Conservation (phyloP, 2,797 vertebrate species). For the Paguma larvata region DNA sequence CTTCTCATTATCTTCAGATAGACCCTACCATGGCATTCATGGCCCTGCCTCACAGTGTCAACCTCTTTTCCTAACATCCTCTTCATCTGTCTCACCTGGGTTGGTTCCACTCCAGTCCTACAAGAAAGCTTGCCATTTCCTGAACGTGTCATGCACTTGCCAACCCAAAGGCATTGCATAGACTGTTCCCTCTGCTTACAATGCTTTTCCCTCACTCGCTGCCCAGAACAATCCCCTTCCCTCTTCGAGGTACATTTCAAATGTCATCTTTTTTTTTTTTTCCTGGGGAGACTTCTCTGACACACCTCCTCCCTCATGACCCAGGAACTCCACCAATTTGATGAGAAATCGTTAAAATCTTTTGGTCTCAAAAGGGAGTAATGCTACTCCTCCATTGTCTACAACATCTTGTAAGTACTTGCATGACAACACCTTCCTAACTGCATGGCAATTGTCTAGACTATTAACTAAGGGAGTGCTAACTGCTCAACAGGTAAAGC, state of each 20-base stretch:
- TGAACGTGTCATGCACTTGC: fast-evolving
- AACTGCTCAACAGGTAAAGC: neutral
- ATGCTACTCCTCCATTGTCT: neutral
- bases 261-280: neutral
- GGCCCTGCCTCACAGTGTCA: neutral
- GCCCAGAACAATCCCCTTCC: neutral
- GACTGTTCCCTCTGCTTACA: too few species aligned
- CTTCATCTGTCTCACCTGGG: neutral
- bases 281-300: neutral
- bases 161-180: neutral
- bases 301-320: neutral
- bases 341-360: neutral
- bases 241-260: neutral
- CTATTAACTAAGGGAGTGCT: neutral
- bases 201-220: fast-evolving
- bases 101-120: neutral
- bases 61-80: neutral
- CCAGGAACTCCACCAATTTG: neutral
- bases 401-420: neutral
- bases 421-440: neutral
- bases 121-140: neutral
- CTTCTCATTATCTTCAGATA: neutral
- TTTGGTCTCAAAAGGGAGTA: neutral
- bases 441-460: neutral
- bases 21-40: neutral